phyloP scores from a whole-genome alignment of 2,113 vertebrate genomes.

The Falcunculus frontatus region DNA sequence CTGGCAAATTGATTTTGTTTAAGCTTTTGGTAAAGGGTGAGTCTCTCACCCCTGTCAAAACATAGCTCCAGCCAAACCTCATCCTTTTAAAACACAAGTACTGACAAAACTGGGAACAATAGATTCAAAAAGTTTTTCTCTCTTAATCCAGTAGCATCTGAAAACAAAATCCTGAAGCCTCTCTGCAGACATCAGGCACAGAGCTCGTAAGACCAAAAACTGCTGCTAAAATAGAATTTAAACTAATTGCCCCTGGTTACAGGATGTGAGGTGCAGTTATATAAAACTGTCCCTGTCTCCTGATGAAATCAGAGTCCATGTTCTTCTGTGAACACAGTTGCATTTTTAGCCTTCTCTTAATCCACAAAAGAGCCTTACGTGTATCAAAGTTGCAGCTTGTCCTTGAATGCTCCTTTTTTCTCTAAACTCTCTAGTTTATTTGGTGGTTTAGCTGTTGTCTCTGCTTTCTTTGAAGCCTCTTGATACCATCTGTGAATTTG shows the following conservation, averaged over 20 bases:
- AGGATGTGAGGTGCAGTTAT: fast-evolving
- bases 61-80: background rate
- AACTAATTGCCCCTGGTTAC: background rate
- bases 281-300: background rate
- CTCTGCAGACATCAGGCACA: background rate
- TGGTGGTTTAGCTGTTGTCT: background rate
- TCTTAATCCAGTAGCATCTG: background rate
- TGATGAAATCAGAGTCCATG: background rate
- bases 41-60: background rate
- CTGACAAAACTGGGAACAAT: background rate
- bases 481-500: slow-evolving; percentile 1
- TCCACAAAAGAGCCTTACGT: background rate
- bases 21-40: background rate
- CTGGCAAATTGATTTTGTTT: background rate
- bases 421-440: background rate
- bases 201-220: background rate
- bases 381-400: background rate
- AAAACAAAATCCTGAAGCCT: background rate
- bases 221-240: background rate
- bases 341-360: background rate
- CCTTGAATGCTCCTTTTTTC: background rate
- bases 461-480: background rate
- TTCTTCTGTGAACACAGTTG: background rate
- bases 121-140: background rate
- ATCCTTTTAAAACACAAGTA: background rate